A percentile compares a stretch with the other conserved stretches of the same genome.
Evolutionary conservation across 2,797 vertebrate genomes (phyloP).

Genomic region (Gallinago solitaria): DNA sequence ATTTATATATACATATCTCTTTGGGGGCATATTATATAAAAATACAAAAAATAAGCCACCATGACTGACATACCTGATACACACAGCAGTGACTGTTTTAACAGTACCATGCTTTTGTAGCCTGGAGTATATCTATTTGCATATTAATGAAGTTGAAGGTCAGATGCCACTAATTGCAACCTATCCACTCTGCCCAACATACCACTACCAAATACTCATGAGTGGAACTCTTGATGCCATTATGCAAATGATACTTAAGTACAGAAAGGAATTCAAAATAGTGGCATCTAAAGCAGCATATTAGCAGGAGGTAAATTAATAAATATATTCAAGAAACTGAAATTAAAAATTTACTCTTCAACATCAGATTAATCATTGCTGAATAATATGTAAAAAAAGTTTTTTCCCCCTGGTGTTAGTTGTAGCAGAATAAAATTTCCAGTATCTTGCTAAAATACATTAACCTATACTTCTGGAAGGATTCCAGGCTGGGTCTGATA

Average conservation of each 20-base stretch:
- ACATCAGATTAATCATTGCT: conserved; percentile 71
- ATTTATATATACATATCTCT: not conserved
- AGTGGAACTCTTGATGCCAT: conserved; percentile 91
- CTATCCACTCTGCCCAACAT: conserved; percentile 89
- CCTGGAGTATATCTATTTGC: conserved; percentile 89
- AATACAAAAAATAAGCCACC: not conserved
- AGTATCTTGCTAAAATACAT: conserved; percentile 25
- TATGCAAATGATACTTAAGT: conserved; percentile 91
- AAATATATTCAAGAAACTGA: conserved; percentile 78
- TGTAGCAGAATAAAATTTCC: conserved; percentile 43
- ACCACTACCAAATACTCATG: conserved; percentile 85
- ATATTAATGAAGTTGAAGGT: conserved; percentile 96
- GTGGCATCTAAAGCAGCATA: conserved; percentile 74
- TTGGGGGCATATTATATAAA: not conserved
- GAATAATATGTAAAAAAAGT: conserved; percentile 12
- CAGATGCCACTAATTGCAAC: conserved; percentile 97
- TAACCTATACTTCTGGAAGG: conserved; percentile 35
- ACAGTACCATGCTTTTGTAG: conserved; percentile 76
- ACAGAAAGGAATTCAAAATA: conserved; percentile 83
- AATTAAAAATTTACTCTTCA: conserved; percentile 79
- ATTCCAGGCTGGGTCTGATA: not conserved
- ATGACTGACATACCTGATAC: not conserved
- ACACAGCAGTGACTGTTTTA: not conserved
- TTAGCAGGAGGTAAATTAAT: conserved; percentile 82
- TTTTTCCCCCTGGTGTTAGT: not conserved